phyloP scores from a whole-genome alignment of 2,797 vertebrate genomes.

The Mareca strepera region DNA sequence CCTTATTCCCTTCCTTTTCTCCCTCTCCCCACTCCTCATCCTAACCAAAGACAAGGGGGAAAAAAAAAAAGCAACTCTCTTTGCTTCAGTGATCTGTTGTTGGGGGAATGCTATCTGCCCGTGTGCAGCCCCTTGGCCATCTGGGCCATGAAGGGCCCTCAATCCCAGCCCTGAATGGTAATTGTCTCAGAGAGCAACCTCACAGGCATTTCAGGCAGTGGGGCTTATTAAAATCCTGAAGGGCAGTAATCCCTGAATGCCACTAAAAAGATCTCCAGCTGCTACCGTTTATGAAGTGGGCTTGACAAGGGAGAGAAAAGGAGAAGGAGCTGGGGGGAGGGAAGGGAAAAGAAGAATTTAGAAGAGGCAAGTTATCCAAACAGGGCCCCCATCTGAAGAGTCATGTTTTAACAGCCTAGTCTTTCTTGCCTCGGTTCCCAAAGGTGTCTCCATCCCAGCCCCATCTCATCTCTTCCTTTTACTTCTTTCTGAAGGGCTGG shows the following conservation, averaged over 20 bases:
- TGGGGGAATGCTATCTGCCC: constrained; percentile 39
- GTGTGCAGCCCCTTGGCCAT: constrained; percentile 66
- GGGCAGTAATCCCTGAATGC: constrained; percentile 86
- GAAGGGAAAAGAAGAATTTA: constrained; percentile 64
- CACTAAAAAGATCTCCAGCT: constrained; percentile 84
- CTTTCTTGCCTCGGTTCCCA: constrained; percentile 70
- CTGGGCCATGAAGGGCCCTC: constrained; percentile 76
- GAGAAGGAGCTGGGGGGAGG: constrained; percentile 20
- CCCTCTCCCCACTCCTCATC: neutral
- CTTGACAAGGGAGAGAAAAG: constrained; percentile 72
- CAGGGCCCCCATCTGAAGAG: constrained; percentile 64
- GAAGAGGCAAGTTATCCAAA: constrained; percentile 78
- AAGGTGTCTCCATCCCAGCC: constrained; percentile 39
- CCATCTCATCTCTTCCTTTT: constrained; percentile 59
- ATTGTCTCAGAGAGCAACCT: constrained; percentile 83
- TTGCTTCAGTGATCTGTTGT: constrained; percentile 65
- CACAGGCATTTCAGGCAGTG: constrained; percentile 79
- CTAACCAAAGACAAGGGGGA: neutral
- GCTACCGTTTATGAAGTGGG: constrained; percentile 84
- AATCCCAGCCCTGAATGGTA: constrained; percentile 76
- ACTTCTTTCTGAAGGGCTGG: neutral
- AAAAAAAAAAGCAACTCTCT: neutral
- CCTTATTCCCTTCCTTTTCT: constrained; percentile 21
- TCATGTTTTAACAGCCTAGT: constrained; percentile 75
- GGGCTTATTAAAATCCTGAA: constrained; percentile 87